Conservation (phyloP, 2,888 invertebrate species). For the Pterostichus madidus region DNA sequence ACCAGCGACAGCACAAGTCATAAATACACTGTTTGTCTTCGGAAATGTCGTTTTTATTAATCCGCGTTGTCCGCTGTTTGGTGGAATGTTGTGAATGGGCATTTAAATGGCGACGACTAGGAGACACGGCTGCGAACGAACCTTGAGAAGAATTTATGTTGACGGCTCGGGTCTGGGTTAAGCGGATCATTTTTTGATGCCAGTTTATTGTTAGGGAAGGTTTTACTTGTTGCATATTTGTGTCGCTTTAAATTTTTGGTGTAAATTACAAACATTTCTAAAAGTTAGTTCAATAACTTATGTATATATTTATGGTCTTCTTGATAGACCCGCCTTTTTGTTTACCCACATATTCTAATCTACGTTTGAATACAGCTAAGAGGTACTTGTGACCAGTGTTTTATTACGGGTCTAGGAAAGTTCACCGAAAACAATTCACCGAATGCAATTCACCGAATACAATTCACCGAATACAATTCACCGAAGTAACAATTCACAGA, state of each 20-base stretch:
- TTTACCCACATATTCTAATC: not conserved
- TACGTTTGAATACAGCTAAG: too few relatives aligned
- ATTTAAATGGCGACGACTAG: slow-evolving; percentile 10
- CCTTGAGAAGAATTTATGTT: slow-evolving; percentile 38
- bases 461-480: too few relatives aligned
- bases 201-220: slow-evolving; percentile 48
- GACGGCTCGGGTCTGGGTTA: slow-evolving; percentile 15
- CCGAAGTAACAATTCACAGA: too few relatives aligned
- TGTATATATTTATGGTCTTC: slow-evolving; percentile 32
- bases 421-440: too few relatives aligned
- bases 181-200: slow-evolving; percentile 53
- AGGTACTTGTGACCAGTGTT: too few relatives aligned
- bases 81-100: not conserved
- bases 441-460: too few relatives aligned
- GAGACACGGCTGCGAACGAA: not conserved
- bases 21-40: not conserved
- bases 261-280: slow-evolving; percentile 36
- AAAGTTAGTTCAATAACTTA: slow-evolving; percentile 44
- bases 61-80: not conserved
- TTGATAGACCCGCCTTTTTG: slow-evolving; percentile 13
- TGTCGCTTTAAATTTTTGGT: slow-evolving; percentile 43
- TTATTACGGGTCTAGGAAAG: too few relatives aligned
- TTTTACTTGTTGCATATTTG: slow-evolving; percentile 49
- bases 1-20: not conserved
- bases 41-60: slow-evolving; percentile 1